Percentiles rank a stretch among this genome's conserved stretches.
phyloP scores from a whole-genome alignment of 1,140 invertebrate species.

The Dryas iulia region DNA sequence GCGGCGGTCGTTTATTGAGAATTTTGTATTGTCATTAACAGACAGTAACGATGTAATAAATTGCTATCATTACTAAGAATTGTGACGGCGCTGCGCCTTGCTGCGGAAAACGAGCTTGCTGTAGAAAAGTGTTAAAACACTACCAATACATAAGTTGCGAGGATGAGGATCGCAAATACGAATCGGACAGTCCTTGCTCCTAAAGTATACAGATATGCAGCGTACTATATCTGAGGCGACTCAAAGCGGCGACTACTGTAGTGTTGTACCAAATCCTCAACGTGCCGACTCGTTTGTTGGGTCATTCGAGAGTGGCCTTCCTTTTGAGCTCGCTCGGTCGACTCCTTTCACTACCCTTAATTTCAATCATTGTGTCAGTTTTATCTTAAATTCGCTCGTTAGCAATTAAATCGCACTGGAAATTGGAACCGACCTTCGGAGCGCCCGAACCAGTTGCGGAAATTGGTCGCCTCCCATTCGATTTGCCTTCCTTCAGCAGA shows the following conservation, averaged over 20 bases:
- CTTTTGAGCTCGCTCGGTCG: slow-evolving; percentile 23
- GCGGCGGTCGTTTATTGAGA: slow-evolving; percentile 14
- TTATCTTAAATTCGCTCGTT: slow-evolving; percentile 15
- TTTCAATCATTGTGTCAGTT: slow-evolving; percentile 26
- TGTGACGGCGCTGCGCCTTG: neutral
- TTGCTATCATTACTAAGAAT: slow-evolving; percentile 14
- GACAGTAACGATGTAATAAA: slow-evolving; percentile 22
- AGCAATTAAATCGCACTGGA: slow-evolving; percentile 23
- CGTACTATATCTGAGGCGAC: neutral
- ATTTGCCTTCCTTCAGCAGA: slow-evolving; percentile 28
- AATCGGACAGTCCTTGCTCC: neutral
- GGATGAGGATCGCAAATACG: neutral
- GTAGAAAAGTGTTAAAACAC: no score
- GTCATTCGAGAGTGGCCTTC: slow-evolving; percentile 26
- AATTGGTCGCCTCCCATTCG: slow-evolving; percentile 26
- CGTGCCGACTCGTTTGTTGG: slow-evolving; percentile 13
- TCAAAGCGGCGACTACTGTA: slow-evolving; percentile 5
- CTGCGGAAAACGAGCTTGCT: neutral
- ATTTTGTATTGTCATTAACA: slow-evolving; percentile 21
- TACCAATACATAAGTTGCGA: neutral
- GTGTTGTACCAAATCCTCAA: slow-evolving; percentile 20
- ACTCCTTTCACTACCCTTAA: slow-evolving; percentile 37
- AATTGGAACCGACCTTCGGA: slow-evolving; percentile 28
- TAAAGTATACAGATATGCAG: neutral
- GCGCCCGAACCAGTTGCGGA: slow-evolving; percentile 22